A percentile compares a stretch with the other conserved stretches of the same genome.
phyloP scores from a whole-genome alignment of 1,140 invertebrate genomes.

The Heliconius melpomene region DNA sequence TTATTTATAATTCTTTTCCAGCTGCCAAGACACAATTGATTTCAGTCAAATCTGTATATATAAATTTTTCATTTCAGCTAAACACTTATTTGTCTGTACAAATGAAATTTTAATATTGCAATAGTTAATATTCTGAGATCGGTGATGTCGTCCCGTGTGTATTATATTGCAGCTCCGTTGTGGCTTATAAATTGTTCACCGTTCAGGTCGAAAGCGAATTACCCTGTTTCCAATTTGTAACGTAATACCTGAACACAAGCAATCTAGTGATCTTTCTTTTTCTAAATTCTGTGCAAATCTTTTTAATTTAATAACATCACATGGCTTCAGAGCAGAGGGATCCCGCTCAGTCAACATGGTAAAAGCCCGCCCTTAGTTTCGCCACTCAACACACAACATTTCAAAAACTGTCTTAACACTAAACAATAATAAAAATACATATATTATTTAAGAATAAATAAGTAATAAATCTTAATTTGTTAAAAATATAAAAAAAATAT shows the following conservation, averaged over 20 bases:
- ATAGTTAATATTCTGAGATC: background rate
- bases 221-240: conserved; percentile 9
- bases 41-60: too few species aligned
- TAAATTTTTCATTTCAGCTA: too few species aligned
- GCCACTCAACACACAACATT: too few species aligned
- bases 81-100: background rate
- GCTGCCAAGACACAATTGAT: too few species aligned
- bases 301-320: background rate
- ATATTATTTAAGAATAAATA: too few species aligned
- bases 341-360: too few species aligned
- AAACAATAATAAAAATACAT: too few species aligned
- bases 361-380: too few species aligned
- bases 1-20: too few species aligned
- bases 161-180: background rate
- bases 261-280: background rate
- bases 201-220: background rate
- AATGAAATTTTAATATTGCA: background rate
- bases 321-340: background rate
- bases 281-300: background rate
- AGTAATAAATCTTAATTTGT: too few species aligned
- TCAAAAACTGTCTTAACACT: too few species aligned
- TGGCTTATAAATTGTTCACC: conserved; percentile 1
- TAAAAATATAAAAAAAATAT: too few species aligned
- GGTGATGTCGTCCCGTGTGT: conserved; percentile 5
- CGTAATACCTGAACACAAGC: background rate